These are phyloP conservation scores for Noturus placidus DNA, from an alignment of 2,113 vertebrate species.

Conservation along the genomic window DNA sequence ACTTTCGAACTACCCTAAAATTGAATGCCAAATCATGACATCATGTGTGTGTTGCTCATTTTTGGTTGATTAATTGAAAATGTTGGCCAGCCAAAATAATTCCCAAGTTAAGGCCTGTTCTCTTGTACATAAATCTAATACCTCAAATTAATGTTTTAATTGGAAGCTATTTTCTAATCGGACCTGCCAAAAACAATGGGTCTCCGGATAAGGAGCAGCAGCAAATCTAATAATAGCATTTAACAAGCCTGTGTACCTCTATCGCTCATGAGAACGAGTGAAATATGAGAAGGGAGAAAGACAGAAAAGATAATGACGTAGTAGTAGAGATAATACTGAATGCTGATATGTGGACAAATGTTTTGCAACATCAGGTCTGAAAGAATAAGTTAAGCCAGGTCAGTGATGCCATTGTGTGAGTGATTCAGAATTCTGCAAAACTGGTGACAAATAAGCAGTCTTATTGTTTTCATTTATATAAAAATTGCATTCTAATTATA, in stretches of 20 bases:
- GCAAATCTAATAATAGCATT: not conserved
- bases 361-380: not conserved
- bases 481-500: not conserved
- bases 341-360: not conserved
- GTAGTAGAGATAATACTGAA: not conserved
- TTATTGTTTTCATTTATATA: not conserved
- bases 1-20: not conserved
- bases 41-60: not conserved
- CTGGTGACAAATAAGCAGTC: not conserved
- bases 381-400: not conserved
- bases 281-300: not conserved
- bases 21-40: not conserved
- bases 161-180: not conserved
- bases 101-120: not conserved
- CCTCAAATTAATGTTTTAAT: not conserved
- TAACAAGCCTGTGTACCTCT: not conserved
- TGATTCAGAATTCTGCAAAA: not conserved
- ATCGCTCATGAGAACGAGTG: not conserved
- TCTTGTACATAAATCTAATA: not conserved
- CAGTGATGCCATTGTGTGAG: not conserved
- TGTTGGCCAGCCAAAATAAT: not conserved
- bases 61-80: not conserved
- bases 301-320: not conserved
- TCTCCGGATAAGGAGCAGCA: not conserved
- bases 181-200: not conserved